phyloP scores from a whole-genome alignment of 2,113 vertebrate genomes.

The Dromiciops gliroides region DNA sequence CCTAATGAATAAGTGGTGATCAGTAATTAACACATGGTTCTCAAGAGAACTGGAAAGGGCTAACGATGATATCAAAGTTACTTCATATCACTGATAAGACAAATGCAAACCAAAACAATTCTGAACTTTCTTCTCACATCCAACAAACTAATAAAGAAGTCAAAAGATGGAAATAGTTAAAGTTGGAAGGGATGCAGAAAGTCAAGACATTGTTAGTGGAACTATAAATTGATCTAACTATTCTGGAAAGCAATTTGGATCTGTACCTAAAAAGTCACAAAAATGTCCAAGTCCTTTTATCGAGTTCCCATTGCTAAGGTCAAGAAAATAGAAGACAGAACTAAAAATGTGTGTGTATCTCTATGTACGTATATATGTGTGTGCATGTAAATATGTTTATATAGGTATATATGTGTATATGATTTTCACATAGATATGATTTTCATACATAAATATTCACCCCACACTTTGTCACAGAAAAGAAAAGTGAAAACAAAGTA shows the following conservation, averaged over 20 bases:
- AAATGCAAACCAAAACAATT: not conserved
- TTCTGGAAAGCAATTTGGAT: not conserved
- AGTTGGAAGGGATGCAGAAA: not conserved
- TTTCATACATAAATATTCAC: not conserved
- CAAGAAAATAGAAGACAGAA: not conserved
- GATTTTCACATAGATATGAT: not conserved
- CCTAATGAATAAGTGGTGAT: not conserved
- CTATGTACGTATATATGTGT: not conserved
- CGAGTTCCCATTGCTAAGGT: not conserved
- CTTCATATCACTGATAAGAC: not conserved
- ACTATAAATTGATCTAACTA: not conserved
- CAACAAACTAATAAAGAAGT: not conserved
- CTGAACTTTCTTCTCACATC: not conserved
- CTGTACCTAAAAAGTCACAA: not conserved
- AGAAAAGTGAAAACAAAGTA: not conserved
- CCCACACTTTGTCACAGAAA: not conserved
- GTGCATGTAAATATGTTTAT: no score
- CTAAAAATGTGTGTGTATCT: not conserved
- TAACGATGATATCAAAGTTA: not conserved
- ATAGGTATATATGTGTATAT: no score
- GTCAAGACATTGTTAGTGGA: not conserved
- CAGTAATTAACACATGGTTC: not conserved
- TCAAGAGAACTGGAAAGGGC: not conserved
- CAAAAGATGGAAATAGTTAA: not conserved
- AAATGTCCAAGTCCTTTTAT: no score